phyloP scores from a whole-genome alignment of 2,888 invertebrate genomes.

The Eristalinus sepulchralis region DNA sequence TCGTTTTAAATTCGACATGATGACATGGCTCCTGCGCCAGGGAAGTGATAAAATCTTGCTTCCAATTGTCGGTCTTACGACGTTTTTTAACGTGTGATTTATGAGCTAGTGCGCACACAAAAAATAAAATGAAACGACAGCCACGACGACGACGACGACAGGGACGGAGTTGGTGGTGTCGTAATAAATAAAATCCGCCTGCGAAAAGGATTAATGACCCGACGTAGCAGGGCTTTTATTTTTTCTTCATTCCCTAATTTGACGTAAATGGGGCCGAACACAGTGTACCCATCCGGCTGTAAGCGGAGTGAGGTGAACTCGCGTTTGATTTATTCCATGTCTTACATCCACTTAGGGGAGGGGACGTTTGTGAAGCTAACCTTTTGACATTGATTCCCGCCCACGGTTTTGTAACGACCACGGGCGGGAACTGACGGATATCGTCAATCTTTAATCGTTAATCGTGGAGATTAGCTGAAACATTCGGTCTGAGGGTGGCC shows the following conservation, averaged over 20 bases:
- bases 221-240: neutral
- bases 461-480: neutral
- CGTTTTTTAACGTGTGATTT: neutral
- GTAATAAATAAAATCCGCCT: no score
- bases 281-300: neutral
- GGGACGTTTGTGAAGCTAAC: neutral
- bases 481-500: neutral
- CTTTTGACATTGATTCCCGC: neutral
- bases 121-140: no score
- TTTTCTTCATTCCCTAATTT: neutral
- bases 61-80: neutral
- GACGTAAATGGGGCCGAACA: neutral
- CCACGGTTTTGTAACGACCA: neutral
- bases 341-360: neutral
- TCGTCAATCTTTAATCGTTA: neutral
- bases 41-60: neutral
- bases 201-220: neutral
- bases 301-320: neutral
- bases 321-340: neutral
- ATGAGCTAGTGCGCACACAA: neutral
- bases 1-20: neutral
- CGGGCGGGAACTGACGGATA: neutral
- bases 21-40: neutral
- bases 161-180: no score
- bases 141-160: no score